Evolutionary conservation across 2,113 vertebrate species (phyloP).

Genomic region (Perognathus longimembris): DNA sequence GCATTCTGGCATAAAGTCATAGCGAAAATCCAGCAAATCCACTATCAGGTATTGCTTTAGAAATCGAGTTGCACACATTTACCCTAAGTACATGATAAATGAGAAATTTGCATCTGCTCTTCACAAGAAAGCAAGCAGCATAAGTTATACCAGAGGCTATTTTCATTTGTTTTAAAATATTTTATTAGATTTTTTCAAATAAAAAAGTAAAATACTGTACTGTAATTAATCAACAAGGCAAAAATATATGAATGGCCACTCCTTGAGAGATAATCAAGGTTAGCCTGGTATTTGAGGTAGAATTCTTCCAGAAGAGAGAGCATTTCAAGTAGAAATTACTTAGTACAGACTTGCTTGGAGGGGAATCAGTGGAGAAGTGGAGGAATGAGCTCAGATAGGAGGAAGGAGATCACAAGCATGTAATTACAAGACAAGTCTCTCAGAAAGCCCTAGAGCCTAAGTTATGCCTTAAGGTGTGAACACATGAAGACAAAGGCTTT

Average conservation of each 20-base stretch:
- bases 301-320: neutral
- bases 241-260: neutral
- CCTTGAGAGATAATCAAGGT: neutral
- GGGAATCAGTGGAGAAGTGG: neutral
- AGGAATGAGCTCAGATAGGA: neutral
- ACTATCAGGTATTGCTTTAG: neutral
- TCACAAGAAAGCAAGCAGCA: neutral
- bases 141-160: neutral
- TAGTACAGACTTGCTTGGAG: neutral
- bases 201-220: slow-evolving; percentile 30
- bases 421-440: neutral
- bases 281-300: neutral
- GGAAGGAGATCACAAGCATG: neutral
- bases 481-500: neutral
- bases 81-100: neutral
- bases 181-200: neutral
- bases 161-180: neutral
- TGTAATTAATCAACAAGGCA: neutral
- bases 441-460: neutral
- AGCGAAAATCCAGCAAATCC: neutral
- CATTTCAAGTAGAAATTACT: neutral
- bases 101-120: neutral
- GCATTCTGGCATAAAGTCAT: neutral
- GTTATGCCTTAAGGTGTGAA: neutral
- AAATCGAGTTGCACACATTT: neutral